These are phyloP conservation scores for Parelbella ahira DNA, from an alignment of 2,888 invertebrate species.

Conservation along the genomic window DNA sequence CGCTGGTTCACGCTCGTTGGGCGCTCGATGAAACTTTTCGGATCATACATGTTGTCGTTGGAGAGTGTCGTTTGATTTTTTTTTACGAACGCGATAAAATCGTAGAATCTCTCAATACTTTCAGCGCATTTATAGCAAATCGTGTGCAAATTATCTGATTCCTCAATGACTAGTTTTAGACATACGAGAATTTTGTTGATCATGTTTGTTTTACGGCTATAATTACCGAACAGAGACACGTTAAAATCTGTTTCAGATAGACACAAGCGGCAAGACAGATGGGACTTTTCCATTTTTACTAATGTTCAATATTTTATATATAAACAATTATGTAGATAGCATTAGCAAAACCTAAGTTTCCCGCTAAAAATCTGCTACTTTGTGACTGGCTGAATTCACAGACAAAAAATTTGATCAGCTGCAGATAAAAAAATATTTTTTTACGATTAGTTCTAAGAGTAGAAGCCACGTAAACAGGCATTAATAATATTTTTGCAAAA, in stretches of 20 bases:
- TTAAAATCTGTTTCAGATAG: conserved; percentile 62
- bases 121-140: conserved; percentile 66
- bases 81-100: conserved; percentile 52
- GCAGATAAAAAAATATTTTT: conserved; percentile 24
- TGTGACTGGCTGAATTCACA: conserved; percentile 19
- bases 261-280: conserved; percentile 61
- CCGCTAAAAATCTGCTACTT: conserved; percentile 33
- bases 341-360: conserved; percentile 31
- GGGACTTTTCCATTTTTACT: conserved; percentile 53
- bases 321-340: conserved; percentile 22
- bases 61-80: conserved; percentile 49
- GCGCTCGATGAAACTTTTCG: conserved; percentile 36
- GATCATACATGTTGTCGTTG: conserved; percentile 36
- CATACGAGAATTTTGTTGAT: conserved; percentile 60
- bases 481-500: conserved; percentile 42
- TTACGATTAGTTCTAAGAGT: conserved; percentile 18
- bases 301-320: conserved; percentile 25
- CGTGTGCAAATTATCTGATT: conserved; percentile 51
- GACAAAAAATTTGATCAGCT: conserved; percentile 13
- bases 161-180: conserved; percentile 57
- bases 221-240: conserved; percentile 55
- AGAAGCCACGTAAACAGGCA: conserved; percentile 23
- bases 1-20: conserved; percentile 37
- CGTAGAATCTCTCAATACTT: conserved; percentile 60
- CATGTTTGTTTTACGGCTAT: conserved; percentile 53